These are phyloP conservation scores for Sphaeramia orbicularis DNA, from an alignment of 2,797 vertebrate genomes.

Conservation along the genomic window DNA sequence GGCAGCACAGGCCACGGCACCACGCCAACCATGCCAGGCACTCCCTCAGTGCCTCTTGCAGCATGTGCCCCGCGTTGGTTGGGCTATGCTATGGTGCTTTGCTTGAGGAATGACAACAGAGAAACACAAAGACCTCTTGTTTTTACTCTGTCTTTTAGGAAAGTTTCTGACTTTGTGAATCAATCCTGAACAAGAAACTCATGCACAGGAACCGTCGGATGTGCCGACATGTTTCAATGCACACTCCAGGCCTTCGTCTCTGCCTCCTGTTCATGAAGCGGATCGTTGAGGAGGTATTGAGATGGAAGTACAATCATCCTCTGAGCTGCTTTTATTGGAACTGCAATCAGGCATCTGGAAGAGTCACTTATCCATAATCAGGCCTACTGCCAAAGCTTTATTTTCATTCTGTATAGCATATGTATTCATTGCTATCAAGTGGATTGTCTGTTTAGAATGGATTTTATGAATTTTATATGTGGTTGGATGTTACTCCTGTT, in stretches of 20 bases:
- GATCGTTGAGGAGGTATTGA: slow-evolving; percentile 33
- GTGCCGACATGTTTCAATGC: slow-evolving; percentile 14
- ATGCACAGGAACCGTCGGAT: background rate
- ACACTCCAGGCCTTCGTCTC: slow-evolving; percentile 13
- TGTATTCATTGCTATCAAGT: slow-evolving; percentile 42
- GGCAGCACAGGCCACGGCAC: slow-evolving; percentile 61
- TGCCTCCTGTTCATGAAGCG: slow-evolving; percentile 36
- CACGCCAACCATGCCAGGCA: slow-evolving; percentile 77
- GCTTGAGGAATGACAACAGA: slow-evolving; percentile 68
- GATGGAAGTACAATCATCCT: slow-evolving; percentile 51
- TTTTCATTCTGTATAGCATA: slow-evolving; percentile 33
- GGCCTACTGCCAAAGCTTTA: slow-evolving; percentile 44
- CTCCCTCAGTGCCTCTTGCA: slow-evolving; percentile 57
- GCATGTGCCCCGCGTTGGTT: slow-evolving; percentile 49
- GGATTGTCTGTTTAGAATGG: slow-evolving; percentile 32
- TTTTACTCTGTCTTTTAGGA: slow-evolving; percentile 12
- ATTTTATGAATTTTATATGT: slow-evolving; percentile 45
- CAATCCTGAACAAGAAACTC: slow-evolving; percentile 1
- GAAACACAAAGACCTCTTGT: slow-evolving; percentile 42
- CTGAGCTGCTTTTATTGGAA: slow-evolving; percentile 62
- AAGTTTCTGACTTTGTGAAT: slow-evolving; percentile 4
- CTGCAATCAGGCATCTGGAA: slow-evolving; percentile 56
- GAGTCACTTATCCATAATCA: slow-evolving; percentile 46
- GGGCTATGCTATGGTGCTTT: slow-evolving; percentile 50
- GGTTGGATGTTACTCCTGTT: slow-evolving; percentile 19